Conservation (phyloP, 2,113 vertebrate genomes). For the Talpa occidentalis region DNA sequence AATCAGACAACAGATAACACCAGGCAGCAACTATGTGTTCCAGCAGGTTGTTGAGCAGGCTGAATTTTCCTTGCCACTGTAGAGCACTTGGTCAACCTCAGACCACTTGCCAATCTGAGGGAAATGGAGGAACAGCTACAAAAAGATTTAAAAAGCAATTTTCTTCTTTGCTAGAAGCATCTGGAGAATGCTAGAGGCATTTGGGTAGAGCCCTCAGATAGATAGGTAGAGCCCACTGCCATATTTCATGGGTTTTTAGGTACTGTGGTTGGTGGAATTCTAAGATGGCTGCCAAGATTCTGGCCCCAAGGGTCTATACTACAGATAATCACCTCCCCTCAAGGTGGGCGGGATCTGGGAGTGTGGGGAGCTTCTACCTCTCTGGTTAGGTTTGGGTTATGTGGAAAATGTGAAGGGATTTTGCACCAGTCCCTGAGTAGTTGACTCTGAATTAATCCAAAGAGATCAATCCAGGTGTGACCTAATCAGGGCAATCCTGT, state of each 20-base stretch:
- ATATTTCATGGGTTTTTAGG: neutral
- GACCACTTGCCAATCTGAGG: neutral
- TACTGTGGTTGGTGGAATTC: neutral
- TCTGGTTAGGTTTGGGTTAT: neutral
- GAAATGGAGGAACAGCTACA: neutral
- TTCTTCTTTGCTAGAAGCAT: neutral
- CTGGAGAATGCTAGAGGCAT: neutral
- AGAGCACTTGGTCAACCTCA: too few species aligned
- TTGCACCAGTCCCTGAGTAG: neutral
- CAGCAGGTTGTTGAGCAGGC: neutral
- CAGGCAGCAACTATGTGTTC: neutral
- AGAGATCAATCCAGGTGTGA: neutral
- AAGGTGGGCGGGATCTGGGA: neutral
- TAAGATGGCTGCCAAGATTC: neutral
- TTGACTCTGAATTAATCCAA: neutral
- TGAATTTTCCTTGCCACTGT: neutral
- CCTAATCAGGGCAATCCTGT: neutral
- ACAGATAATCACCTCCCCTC: neutral
- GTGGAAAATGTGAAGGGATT: neutral
- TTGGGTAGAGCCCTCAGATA: neutral
- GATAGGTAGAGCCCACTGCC: neutral
- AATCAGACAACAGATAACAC: rapidly evolving
- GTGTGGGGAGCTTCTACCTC: neutral
- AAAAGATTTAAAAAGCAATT: neutral
- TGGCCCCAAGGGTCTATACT: too few species aligned